phyloP scores from a whole-genome alignment of 2,797 vertebrate species.

The Brachyalestes nurse region DNA sequence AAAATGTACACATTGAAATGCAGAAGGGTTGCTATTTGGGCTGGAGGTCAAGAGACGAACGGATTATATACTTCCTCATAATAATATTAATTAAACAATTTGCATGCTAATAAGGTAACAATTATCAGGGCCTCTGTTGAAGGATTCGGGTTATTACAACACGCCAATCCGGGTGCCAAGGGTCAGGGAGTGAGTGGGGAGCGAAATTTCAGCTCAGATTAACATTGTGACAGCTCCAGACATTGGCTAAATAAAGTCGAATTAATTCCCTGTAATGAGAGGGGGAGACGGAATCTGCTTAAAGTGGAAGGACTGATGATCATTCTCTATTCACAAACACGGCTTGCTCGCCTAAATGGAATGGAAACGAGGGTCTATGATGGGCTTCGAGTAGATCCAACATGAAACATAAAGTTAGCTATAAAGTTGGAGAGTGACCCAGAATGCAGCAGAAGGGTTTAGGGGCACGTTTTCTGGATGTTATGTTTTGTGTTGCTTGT shows the following conservation, averaged over 20 bases:
- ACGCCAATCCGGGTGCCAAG: constrained; percentile 97
- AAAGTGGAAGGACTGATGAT: constrained; percentile 80
- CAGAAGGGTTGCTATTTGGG: constrained; percentile 89
- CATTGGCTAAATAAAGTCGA: constrained; percentile 99
- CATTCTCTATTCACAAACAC: constrained; percentile 85
- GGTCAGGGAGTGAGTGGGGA: constrained; percentile 97
- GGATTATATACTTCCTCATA: constrained; percentile 99
- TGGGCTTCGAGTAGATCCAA: constrained; percentile 71
- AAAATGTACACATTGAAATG: constrained; percentile 90
- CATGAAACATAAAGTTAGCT: constrained; percentile 78
- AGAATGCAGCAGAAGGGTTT: not conserved
- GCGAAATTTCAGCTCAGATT: constrained; percentile 99
- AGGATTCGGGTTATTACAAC: constrained; percentile 99
- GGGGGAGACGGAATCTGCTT: constrained; percentile 80
- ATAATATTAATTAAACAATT: constrained; percentile 99
- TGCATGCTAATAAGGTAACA: constrained; percentile 99
- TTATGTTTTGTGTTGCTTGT: not conserved
- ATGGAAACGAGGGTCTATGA: constrained; percentile 41
- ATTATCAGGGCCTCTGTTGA: constrained; percentile 99
- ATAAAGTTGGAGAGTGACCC: constrained; percentile 21
- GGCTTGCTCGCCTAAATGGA: constrained; percentile 74
- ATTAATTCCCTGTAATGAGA: constrained; percentile 97
- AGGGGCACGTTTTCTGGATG: too few species aligned
- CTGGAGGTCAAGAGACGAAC: constrained; percentile 99
- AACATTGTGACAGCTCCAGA: constrained; percentile 99